phyloP scores from a whole-genome alignment of 2,797 vertebrate genomes.

The Sarcoramphus papa region DNA sequence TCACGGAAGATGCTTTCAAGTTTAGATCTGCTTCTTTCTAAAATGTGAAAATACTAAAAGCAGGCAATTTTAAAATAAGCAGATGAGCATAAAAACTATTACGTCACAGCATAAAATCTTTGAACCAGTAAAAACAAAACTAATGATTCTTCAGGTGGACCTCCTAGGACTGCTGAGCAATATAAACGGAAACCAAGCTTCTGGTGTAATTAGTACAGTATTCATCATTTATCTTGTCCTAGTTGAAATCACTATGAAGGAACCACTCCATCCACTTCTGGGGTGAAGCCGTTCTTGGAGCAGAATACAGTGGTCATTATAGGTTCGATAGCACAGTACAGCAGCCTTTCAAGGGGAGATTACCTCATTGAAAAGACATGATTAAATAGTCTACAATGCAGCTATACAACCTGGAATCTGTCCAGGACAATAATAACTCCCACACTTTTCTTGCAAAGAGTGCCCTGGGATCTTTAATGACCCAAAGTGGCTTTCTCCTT shows the following conservation, averaged over 20 bases:
- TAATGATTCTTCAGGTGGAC: neutral
- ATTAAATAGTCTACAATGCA: neutral
- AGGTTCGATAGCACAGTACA: neutral
- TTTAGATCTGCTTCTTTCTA: neutral
- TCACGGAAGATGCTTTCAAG: neutral
- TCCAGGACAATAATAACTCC: neutral
- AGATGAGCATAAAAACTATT: neutral
- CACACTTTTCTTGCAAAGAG: neutral
- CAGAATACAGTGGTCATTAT: neutral
- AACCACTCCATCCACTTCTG: neutral
- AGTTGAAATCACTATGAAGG: neutral
- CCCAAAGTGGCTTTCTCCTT: neutral
- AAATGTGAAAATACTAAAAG: neutral
- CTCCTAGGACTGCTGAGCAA: neutral
- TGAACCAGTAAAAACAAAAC: neutral
- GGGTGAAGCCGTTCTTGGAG: neutral
- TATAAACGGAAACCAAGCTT: neutral
- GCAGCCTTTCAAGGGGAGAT: neutral
- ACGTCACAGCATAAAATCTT: neutral
- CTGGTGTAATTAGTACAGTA: neutral
- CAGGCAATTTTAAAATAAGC: neutral
- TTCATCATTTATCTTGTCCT: neutral
- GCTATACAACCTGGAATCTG: neutral
- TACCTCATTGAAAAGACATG: neutral
- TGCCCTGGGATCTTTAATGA: neutral